Percentiles rank a stretch among this genome's conserved stretches.
Evolutionary conservation across 2,888 invertebrate genomes (phyloP).

Genomic region (Therioaphis trifolii): DNA sequence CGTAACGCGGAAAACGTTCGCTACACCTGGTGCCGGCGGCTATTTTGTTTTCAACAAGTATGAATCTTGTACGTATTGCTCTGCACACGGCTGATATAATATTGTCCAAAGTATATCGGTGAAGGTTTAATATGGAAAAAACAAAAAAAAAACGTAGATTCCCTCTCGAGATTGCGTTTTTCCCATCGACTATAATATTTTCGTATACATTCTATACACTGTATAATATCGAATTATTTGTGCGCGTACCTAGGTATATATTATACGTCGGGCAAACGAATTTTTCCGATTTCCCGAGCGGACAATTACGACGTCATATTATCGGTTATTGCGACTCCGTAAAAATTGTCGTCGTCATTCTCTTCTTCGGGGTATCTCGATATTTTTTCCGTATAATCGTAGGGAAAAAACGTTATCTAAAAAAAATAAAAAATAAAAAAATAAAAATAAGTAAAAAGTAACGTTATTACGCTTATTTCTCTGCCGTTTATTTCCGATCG

Average conservation of each 20-base stretch:
- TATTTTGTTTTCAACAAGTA: too few species aligned
- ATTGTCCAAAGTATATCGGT: too few species aligned
- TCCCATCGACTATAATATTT: background rate
- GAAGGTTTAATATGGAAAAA: background rate
- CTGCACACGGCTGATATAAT: too few species aligned
- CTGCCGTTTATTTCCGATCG: constrained; percentile 57
- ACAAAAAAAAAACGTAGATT: background rate
- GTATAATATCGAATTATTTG: too few species aligned
- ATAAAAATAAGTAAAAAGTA: constrained; percentile 51
- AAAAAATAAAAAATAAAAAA: too few species aligned
- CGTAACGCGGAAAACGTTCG: too few species aligned
- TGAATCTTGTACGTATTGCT: too few species aligned
- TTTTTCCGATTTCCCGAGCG: constrained; percentile 37
- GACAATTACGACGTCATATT: constrained; percentile 34
- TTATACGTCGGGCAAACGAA: background rate
- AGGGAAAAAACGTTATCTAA: constrained; percentile 31
- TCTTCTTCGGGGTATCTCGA: background rate
- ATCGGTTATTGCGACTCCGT: constrained; percentile 47
- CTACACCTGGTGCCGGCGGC: too few species aligned
- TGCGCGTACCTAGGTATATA: background rate
- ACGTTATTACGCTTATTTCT: constrained; percentile 62
- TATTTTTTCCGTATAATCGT: constrained; percentile 40
- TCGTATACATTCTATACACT: background rate
- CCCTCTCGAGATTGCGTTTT: background rate
- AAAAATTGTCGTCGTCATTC: constrained; percentile 35